Conservation (phyloP, 2,113 vertebrate genomes). For the Apodemus sylvaticus region DNA sequence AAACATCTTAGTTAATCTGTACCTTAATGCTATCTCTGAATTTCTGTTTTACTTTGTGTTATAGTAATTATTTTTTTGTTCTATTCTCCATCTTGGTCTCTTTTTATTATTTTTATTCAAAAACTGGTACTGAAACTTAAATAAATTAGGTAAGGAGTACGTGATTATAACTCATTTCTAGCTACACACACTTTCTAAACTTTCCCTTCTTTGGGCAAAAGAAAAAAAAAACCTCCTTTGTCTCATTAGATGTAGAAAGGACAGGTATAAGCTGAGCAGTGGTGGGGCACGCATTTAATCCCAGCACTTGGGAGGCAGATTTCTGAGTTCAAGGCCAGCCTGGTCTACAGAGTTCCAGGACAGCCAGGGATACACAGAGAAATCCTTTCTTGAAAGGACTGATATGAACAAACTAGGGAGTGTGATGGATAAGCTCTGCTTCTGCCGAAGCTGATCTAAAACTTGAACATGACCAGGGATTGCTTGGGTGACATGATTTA, state of each 20-base stretch:
- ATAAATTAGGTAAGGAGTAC: background rate
- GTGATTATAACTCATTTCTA: background rate
- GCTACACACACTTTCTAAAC: slow-evolving; percentile 19
- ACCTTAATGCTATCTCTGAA: slow-evolving; percentile 20
- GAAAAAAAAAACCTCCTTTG: background rate
- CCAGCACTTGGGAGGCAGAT: no score
- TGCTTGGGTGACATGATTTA: background rate
- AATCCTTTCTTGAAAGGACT: no score
- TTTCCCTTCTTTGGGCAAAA: background rate
- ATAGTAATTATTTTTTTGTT: slow-evolving; percentile 21
- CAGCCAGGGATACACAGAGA: no score
- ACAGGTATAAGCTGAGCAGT: background rate
- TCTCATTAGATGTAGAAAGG: background rate
- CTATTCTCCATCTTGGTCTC: background rate
- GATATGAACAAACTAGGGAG: background rate
- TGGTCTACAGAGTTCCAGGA: no score
- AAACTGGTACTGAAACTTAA: background rate
- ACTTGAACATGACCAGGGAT: background rate
- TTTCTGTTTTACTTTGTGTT: background rate
- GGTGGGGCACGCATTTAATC: no score
- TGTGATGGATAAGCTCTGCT: background rate
- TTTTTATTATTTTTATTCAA: background rate
- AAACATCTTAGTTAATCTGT: background rate
- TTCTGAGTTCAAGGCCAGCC: no score
- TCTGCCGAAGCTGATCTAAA: background rate